Base-by-base conservation (phyloP, 2,113 vertebrate genomes). In the Psilopsiagon aymara region DNA sequence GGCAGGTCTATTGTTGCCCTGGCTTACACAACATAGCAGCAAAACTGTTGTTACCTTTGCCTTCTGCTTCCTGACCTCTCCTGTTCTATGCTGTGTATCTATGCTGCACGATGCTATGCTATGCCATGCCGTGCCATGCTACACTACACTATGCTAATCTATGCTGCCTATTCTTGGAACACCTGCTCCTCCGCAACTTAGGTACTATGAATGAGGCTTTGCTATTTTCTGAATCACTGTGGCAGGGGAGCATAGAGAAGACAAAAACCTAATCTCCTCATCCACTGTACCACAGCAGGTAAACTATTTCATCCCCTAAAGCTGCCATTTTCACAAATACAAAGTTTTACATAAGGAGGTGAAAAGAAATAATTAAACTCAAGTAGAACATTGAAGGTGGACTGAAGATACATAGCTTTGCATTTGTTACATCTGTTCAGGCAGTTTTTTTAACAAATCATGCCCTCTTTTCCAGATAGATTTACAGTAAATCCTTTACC, bases 341-440 rank as follows among this genome's bases (percentile, higher is more conserved):
- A 51, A 68, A 83, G 51, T 84, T 97, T 92, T 78, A 53, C 43
- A 39, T 3, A 55, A 75, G 20, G 18, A 89, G 43, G 39, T 60
- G 70, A 94, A 87, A 57, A 68, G 92, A 94, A 82, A 68, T 75
- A 96, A 95, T 95, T 86, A 94, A 96, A 57, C 57, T 82, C 83
- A 94, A 78, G 55, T 12, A 81, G 46, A 91, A 11, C 62, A 47
- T 55, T 94, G 18, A 89, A 94, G 31, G 39, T 88, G 39, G 60
- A 27, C 11, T 66, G 86, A 62, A 62, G 75, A 57, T 25, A 80
- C 10, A 70, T 83, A 2, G 53, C 86, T 92, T 74, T 67, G 17
- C 77, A 15, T 92, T 88, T 83, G 60, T 74, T 93, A 35, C 20
- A 28, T 88, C 41, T 74, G 28, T 49, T 86, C 76, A 92, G 63